Conservation (phyloP, 2,113 vertebrate genomes). For the Athene cunicularia region DNA sequence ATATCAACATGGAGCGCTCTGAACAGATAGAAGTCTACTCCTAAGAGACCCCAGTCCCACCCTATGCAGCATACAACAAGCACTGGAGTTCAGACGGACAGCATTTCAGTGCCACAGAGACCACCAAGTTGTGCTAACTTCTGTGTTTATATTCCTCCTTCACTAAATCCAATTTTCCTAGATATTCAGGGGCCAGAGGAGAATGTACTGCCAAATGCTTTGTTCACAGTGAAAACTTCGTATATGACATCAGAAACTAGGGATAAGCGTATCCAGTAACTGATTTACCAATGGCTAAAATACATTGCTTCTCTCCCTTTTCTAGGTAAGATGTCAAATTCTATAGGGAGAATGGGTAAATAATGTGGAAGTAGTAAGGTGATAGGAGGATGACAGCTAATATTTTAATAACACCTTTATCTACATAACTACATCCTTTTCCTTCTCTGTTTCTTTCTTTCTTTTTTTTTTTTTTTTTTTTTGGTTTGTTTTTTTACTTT, state of each 20-base stretch:
- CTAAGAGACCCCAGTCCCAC: fast-evolving
- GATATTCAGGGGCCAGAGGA: not conserved
- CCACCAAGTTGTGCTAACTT: not conserved
- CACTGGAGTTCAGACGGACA: not conserved
- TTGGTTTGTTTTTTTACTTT: not conserved
- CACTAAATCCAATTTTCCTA: not conserved
- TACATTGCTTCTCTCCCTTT: not conserved
- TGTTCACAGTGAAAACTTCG: not conserved
- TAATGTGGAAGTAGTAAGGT: not conserved
- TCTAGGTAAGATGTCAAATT: not conserved
- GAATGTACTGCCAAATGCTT: not conserved
- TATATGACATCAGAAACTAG: not conserved
- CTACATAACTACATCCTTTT: not conserved
- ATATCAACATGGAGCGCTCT: not conserved
- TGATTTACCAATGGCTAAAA: not conserved
- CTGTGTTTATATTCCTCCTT: not conserved
- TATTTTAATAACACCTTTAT: not conserved
- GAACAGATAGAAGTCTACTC: not conserved
- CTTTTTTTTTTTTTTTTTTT: not conserved
- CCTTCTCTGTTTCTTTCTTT: too few relatives aligned
- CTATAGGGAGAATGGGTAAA: not conserved
- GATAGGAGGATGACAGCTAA: not conserved
- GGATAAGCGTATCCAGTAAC: not conserved
- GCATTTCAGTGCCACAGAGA: not conserved
- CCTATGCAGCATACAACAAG: not conserved